Evolutionary conservation across 2,797 vertebrate species (phyloP).

Genomic region (Poecilia wingei): DNA sequence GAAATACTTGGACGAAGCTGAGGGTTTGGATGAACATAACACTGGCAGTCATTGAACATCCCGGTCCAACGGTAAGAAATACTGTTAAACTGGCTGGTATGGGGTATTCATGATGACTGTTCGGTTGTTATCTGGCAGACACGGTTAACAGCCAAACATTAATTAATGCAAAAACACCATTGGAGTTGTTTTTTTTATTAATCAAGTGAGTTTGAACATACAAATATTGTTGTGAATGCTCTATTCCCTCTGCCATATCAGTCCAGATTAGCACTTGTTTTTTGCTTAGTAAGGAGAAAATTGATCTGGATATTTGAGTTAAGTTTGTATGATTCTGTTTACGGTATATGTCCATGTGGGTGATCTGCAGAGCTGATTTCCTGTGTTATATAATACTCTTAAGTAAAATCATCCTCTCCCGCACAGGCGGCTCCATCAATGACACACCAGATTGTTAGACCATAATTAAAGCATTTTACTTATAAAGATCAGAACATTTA

Average conservation of each 20-base stretch:
- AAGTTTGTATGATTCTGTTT: conserved; percentile 58
- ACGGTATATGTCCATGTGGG: conserved; percentile 46
- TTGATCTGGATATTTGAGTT: conserved; percentile 62
- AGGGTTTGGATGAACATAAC: conserved; percentile 39
- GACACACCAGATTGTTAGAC: conserved; percentile 37
- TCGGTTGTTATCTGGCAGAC: conserved; percentile 11
- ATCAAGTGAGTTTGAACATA: not conserved
- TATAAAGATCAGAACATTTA: conserved; percentile 2
- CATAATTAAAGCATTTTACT: conserved; percentile 19
- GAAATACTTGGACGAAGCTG: conserved; percentile 40
- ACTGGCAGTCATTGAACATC: conserved; percentile 38
- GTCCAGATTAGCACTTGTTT: conserved; percentile 61
- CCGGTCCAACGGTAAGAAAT: conserved; percentile 43
- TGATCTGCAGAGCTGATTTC: conserved; percentile 58
- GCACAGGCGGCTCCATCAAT: conserved; percentile 24
- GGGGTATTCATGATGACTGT: conserved; percentile 16
- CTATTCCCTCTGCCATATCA: conserved; percentile 23
- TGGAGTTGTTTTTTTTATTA: not conserved
- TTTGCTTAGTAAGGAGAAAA: conserved; percentile 61
- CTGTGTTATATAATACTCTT: conserved; percentile 69
- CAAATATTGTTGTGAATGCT: not conserved
- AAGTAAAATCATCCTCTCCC: conserved; percentile 44
- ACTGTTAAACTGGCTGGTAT: conserved; percentile 27
- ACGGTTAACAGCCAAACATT: not conserved
- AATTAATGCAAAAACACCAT: not conserved